phyloP scores from a whole-genome alignment of 2,888 invertebrate genomes.

The Sicus ferrugineus region DNA sequence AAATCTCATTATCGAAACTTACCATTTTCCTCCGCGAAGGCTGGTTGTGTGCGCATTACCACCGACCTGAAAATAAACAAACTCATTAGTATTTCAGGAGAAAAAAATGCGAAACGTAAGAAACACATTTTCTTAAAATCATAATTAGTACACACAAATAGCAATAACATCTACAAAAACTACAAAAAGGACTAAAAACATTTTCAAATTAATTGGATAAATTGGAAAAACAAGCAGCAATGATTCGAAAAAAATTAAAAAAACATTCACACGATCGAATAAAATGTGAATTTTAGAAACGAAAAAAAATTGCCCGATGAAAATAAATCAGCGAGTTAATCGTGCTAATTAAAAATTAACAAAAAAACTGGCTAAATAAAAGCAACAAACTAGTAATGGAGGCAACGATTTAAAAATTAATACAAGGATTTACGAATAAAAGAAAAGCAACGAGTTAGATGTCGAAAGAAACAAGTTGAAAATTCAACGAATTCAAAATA shows the following conservation, averaged over 20 bases:
- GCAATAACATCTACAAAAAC: neutral
- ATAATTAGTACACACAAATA: neutral
- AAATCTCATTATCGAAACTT: slow-evolving; percentile 46
- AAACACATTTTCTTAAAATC: neutral
- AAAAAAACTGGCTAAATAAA: too few relatives aligned
- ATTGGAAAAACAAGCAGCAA: neutral
- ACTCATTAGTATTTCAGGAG: neutral
- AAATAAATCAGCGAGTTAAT: too few relatives aligned
- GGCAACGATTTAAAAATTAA: too few relatives aligned
- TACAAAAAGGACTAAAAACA: slow-evolving; percentile 3
- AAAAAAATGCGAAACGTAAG: neutral
- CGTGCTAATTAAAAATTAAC: too few relatives aligned
- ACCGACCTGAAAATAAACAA: slow-evolving; percentile 57
- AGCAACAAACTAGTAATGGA: neutral
- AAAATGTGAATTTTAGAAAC: neutral
- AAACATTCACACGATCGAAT: slow-evolving; percentile 6
- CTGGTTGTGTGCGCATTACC: slow-evolving; percentile 61
- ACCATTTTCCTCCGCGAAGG: slow-evolving; percentile 63
- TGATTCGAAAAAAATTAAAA: neutral
- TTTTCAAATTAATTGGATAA: slow-evolving; percentile 15
- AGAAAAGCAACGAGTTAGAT: neutral
- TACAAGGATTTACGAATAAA: too few relatives aligned
- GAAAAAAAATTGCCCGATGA: neutral
- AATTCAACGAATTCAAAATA: neutral
- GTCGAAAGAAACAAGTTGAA: too few relatives aligned